Evolutionary conservation across 2,797 vertebrate species (phyloP), one percentile per base, ranked within the genome.

Genomic region (Micropoecilia bifurca): DNA sequence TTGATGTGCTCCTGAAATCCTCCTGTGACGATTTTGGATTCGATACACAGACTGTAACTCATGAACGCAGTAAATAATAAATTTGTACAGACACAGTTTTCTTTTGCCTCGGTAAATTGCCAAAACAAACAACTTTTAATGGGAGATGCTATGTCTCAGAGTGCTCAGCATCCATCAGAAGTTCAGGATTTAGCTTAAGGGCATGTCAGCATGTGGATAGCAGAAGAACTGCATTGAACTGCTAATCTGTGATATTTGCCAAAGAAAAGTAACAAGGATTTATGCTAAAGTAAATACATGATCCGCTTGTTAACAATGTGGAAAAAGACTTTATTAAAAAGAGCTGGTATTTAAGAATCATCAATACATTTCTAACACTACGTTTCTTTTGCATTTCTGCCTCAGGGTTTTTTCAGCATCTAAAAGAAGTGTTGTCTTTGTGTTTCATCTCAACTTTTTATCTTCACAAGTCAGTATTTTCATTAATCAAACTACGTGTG

Each of bases 11-110:
- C 3, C 36, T 39, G 22, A 55, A 77, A 75, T 75, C 30, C 6
- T 28, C 22, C 50, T 12, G 39, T 82, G 66, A 43, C 48, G 81
- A 76, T 13, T 53, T 63, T 50, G 41, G n/a, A 63, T 22, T 69
- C 1, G 39, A 74, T 14, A 6, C 66, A 41, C 47, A 77, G 53
- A 55, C 33, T n/a, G 30, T 28, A 73, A 77, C 47, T 83, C n/a
- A 53, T 25, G 2, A 61, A 9, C 53, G 4, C 2, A 76, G 48
- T 72, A 48, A 77, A 45, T 39, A 3, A 55, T 74, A 39, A 76
- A 57, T 76, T 25, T 3, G 0, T 20, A 39, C 8, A 39, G 7
- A 9, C 33, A 39, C 39, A 28, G 41, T 43, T 28, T 45, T 13
- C 6, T 45, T 69, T 46, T 46, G 25, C 25, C 68, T 71, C 25